Evolutionary conservation across 2,797 vertebrate genomes (phyloP), one percentile per base, ranked within the genome.

Genomic region (Paratrypauchen microcephalus): DNA sequence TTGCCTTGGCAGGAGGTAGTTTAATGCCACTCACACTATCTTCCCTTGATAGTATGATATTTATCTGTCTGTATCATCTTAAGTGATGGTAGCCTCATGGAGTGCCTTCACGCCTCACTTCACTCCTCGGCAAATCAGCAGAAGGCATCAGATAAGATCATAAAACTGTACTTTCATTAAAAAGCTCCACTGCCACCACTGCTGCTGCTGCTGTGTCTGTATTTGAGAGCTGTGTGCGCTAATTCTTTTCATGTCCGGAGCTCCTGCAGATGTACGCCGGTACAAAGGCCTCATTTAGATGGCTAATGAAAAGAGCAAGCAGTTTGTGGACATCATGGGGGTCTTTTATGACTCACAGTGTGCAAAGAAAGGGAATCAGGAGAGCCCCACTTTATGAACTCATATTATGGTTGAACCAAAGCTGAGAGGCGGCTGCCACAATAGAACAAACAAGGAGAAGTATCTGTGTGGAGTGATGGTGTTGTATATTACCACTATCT

Each of bases 251-350:
- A 94, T 94, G 93, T 92, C 84, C 77, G 28, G 83, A 80, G 87
- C 91, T 90, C 91, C 88, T 90, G 90, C 89, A 86, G 89, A 92
- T 89, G 92, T 83, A 83, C 86, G 81, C 69, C 74, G 79, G 92
- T 94, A 94, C 93, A 95, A 94, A 95, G 90, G 89, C 87, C 88
- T 91, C 77, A 92, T 94, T 93, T 92, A 89, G 89, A 89, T 91
- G 88, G 85, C 90, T 94, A 94, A 94, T 94, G 92, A 94, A 94
- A 94, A 93, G 90, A 92, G 88, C 90, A 81, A 86, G 86, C 86
- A 75, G 85, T 93, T 92, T 91, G 91, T 83, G 89, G 90, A 93
- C 91, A 93, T 93, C 90, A 80, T 89, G 90, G 91, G 90, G 86
- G 86, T 88, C 90, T 91, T 92, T 91, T 89, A 90, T 89, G 89